phyloP scores from a whole-genome alignment of 2,888 invertebrate species.

The Sphaerophoria taeniata region DNA sequence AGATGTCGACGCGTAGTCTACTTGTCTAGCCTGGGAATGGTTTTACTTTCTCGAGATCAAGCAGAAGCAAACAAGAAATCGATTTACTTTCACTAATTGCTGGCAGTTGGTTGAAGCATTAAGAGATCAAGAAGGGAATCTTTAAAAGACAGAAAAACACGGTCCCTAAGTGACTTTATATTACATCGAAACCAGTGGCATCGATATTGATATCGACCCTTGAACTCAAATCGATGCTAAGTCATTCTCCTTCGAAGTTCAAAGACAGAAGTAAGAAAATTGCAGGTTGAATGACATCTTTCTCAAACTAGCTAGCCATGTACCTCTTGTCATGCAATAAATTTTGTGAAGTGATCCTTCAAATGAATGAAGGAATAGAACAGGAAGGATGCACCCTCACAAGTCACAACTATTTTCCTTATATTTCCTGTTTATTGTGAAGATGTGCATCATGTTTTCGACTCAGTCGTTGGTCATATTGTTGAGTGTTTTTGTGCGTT shows the following conservation, averaged over 20 bases:
- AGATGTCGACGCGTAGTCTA: neutral
- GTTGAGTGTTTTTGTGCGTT: conserved; percentile 21
- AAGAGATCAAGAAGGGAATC: neutral
- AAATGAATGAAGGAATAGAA: conserved; percentile 2
- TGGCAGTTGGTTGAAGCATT: neutral
- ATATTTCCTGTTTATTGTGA: conserved; percentile 60
- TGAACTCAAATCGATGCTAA: too few species aligned
- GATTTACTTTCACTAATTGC: conserved; percentile 31
- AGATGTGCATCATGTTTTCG: neutral
- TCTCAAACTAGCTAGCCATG: neutral
- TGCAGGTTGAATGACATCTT: neutral
- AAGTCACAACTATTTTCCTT: conserved; percentile 13
- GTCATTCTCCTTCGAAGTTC: neutral
- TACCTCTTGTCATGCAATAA: neutral
- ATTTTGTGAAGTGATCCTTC: conserved; percentile 52
- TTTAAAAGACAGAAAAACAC: neutral
- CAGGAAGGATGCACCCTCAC: conserved; percentile 39
- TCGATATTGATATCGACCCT: too few species aligned
- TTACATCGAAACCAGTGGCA: neutral
- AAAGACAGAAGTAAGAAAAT: neutral
- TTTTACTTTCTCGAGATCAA: conserved; percentile 17
- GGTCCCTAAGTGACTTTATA: neutral
- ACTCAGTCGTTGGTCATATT: neutral
- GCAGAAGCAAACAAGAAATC: neutral
- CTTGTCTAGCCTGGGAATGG: neutral